Evolutionary conservation across 2,113 vertebrate genomes (phyloP).

Genomic region (Cathartes aura): DNA sequence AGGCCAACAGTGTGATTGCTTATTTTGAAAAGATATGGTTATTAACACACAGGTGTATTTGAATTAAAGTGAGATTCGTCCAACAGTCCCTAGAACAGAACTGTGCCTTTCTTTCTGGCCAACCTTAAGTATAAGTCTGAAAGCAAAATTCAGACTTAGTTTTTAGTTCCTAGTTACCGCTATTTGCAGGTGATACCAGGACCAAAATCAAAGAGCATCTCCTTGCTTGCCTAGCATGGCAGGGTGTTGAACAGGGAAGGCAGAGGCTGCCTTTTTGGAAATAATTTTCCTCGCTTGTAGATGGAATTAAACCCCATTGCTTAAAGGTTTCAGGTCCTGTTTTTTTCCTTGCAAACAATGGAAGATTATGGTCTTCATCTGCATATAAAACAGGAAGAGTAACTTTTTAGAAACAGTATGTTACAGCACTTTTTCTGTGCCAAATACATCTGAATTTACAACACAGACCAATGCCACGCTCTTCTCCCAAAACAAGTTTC

Average conservation of each 20-base stretch:
- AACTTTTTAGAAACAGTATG: not conserved
- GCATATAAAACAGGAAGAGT: not conserved
- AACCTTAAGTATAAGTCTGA: not conserved
- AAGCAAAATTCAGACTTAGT: not conserved
- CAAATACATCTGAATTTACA: not conserved
- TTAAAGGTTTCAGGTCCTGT: not conserved
- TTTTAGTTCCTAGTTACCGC: not conserved
- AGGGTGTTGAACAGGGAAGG: not conserved
- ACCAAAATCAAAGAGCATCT: not conserved
- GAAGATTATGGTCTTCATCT: not conserved
- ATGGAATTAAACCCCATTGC: not conserved
- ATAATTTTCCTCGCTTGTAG: not conserved
- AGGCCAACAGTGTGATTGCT: not conserved
- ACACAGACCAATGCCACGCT: rapidly evolving
- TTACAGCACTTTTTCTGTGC: not conserved
- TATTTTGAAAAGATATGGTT: not conserved
- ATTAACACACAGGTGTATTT: not conserved
- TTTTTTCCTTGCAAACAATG: not conserved
- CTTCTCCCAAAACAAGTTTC: not conserved
- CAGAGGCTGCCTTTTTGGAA: not conserved
- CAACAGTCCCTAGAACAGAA: not conserved
- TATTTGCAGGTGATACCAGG: not conserved
- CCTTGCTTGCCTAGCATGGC: not conserved
- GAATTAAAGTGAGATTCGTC: not conserved
- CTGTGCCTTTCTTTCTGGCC: not conserved